Conservation (phyloP, 2,113 vertebrate species). For the Erythrolamprus reginae region DNA sequence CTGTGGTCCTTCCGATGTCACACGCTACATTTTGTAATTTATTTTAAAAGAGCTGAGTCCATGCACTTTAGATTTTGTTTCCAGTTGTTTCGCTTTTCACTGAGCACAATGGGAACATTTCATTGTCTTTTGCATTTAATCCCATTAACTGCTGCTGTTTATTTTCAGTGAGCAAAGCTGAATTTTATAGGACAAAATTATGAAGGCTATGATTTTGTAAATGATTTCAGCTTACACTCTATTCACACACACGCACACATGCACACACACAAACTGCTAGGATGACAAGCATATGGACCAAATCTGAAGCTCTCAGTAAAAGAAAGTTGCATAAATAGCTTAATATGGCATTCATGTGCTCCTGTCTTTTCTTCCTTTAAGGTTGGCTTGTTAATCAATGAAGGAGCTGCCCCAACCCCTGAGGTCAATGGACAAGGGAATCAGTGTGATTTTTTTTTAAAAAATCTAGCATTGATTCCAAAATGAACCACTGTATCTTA, state of each 20-base stretch:
- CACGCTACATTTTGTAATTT: constrained; percentile 50
- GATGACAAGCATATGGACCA: neutral
- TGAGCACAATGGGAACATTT: constrained; percentile 49
- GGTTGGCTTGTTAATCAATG: neutral
- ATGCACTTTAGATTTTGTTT: constrained; percentile 12
- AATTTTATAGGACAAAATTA: constrained; percentile 37
- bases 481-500: neutral
- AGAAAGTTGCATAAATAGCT: neutral
- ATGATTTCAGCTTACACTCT: constrained; percentile 23
- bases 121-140: constrained; percentile 40
- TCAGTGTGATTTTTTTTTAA: neutral
- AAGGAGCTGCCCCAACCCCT: neutral
- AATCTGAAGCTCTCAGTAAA: neutral
- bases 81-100: constrained; percentile 30
- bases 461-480: neutral
- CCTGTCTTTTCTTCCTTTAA: neutral
- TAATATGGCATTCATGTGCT: neutral
- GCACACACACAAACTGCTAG: neutral
- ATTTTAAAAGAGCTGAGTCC: constrained; percentile 32
- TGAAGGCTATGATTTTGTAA: constrained; percentile 32
- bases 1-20: constrained; percentile 45
- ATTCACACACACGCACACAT: too few relatives aligned
- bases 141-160: constrained; percentile 36
- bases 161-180: constrained; percentile 16
- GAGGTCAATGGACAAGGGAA: neutral